Conservation (phyloP, 2,797 vertebrate species). For the Setipinna tenuifilis region DNA sequence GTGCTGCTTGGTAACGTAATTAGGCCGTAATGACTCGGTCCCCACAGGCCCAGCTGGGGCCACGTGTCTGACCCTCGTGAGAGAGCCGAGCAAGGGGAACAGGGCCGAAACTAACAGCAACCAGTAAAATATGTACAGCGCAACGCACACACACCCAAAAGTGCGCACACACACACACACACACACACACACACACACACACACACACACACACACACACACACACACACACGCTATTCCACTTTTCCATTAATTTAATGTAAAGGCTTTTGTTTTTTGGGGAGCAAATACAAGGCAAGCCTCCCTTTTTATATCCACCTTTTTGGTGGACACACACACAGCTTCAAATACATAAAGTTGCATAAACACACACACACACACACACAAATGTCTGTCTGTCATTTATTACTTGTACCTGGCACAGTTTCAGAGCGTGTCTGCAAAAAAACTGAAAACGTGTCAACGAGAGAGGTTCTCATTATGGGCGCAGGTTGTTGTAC, state of each 20-base stretch:
- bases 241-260: too few species aligned
- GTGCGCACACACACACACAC: background rate
- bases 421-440: background rate
- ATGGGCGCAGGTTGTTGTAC: background rate
- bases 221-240: background rate
- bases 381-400: background rate
- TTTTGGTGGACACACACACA: too few species aligned
- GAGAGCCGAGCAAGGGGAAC: background rate
- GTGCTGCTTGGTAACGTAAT: conserved; percentile 50
- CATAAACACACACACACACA: too few species aligned
- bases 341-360: too few species aligned
- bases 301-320: too few species aligned
- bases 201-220: too few species aligned
- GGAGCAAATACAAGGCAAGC: too few species aligned
- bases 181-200: background rate
- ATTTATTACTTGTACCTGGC: conserved; percentile 14
- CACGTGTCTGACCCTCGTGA: background rate
- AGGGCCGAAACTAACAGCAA: background rate
- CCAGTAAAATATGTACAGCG: conserved; percentile 26
- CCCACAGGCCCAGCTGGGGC: background rate
- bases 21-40: conserved; percentile 57
- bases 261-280: too few species aligned
- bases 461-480: background rate
- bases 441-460: conserved; percentile 1
- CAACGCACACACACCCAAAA: background rate